These are phyloP conservation scores for Callipepla squamata DNA, from an alignment of 2,113 vertebrate species.

Conservation along the genomic window DNA sequence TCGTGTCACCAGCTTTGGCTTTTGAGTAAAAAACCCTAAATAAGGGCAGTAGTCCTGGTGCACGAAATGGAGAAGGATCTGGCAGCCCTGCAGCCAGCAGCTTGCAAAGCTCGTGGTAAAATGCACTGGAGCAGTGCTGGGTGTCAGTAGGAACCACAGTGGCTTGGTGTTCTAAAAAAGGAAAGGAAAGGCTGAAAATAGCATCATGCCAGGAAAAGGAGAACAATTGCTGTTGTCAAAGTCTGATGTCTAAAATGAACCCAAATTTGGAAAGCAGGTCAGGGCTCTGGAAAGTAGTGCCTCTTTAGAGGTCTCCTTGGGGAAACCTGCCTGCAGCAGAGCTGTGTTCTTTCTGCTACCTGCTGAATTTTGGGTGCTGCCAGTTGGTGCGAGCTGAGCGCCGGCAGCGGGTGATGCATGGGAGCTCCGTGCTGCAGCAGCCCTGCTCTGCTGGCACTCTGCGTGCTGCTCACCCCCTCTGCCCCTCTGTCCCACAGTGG, in stretches of 20 bases:
- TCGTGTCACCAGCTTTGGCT: neutral
- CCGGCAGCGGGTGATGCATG: fast-evolving
- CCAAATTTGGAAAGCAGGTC: neutral
- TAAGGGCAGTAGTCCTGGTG: neutral
- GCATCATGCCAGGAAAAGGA: constrained; percentile 4
- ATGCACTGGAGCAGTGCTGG: neutral
- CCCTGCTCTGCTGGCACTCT: fast-evolving
- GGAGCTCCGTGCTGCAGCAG: neutral
- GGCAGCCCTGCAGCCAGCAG: neutral
- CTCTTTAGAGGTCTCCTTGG: neutral
- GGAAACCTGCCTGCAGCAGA: neutral
- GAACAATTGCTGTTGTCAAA: constrained; percentile 24
- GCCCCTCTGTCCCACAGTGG: constrained; percentile 81
- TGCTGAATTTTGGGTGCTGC: neutral
- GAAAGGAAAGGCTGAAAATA: constrained; percentile 29
- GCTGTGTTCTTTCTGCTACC: neutral
- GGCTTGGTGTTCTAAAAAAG: neutral
- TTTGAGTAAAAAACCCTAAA: neutral
- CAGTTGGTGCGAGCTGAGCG: fast-evolving
- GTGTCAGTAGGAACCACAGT: neutral
- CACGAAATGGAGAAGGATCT: neutral
- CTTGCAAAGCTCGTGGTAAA: neutral
- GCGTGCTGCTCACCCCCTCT: fast-evolving
- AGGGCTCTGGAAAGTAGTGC: neutral
- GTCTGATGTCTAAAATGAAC: neutral